These are phyloP conservation scores for Maniola hyperantus DNA, from an alignment of 2,888 invertebrate genomes.

Conservation along the genomic window DNA sequence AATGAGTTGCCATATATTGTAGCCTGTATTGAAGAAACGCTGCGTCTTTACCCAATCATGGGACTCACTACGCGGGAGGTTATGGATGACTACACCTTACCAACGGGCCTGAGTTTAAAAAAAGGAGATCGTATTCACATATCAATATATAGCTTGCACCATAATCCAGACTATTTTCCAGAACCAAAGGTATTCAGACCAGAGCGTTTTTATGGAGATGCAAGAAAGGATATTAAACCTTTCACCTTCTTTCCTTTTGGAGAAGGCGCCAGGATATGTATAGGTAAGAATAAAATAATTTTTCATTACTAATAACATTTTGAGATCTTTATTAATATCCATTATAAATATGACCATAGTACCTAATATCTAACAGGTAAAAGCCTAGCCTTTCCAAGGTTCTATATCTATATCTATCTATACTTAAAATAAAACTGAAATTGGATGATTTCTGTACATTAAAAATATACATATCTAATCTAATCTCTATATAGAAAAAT, in stretches of 20 bases:
- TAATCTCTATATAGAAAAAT: too few relatives aligned
- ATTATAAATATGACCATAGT: too few relatives aligned
- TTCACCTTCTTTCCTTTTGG: conserved; percentile 68
- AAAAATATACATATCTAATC: too few relatives aligned
- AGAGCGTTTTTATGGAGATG: conserved; percentile 58
- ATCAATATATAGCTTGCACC: conserved; percentile 60
- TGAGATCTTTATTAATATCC: too few relatives aligned
- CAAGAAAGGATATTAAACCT: conserved; percentile 52
- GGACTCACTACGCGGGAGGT: conserved; percentile 58
- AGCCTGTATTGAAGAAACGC: conserved; percentile 56
- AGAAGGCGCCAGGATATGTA: conserved; percentile 64
- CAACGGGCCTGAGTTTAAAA: conserved; percentile 54
- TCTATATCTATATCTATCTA: too few relatives aligned
- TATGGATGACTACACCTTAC: conserved; percentile 57
- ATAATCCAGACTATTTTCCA: conserved; percentile 56
- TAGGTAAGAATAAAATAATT: conserved; percentile 58
- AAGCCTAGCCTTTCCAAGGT: too few relatives aligned
- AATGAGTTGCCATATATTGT: conserved; percentile 55
- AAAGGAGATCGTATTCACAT: conserved; percentile 61
- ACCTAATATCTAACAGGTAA: too few relatives aligned
- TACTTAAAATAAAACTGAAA: too few relatives aligned
- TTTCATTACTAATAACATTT: too few relatives aligned
- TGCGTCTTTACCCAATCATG: conserved; percentile 62
- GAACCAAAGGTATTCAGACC: conserved; percentile 60
- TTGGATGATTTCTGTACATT: too few relatives aligned